These are phyloP conservation scores for Scyliorhinus canicula DNA, from an alignment of 2,797 vertebrate species.

Conservation along the genomic window DNA sequence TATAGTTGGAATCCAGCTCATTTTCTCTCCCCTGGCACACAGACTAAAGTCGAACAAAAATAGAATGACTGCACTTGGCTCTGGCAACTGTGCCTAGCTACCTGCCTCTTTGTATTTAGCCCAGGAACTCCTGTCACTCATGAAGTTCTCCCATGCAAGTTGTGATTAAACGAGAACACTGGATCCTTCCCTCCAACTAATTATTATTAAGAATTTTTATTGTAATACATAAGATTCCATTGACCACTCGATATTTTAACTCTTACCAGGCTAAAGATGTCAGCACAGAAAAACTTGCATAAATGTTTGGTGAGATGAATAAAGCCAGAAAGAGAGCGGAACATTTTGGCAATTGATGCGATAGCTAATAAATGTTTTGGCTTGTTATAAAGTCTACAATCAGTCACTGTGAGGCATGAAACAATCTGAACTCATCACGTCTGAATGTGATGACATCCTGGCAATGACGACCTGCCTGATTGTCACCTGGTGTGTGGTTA, in stretches of 20 bases:
- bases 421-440: neutral
- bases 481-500: neutral
- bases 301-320: slow-evolving; percentile 15
- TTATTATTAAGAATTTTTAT: neutral
- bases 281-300: neutral
- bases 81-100: neutral
- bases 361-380: slow-evolving; percentile 10
- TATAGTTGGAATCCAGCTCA: neutral
- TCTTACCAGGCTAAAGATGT: neutral
- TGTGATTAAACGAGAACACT: neutral
- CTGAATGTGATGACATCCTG: neutral
- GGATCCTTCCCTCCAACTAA: neutral
- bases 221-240: neutral
- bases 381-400: neutral
- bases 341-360: neutral
- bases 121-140: neutral
- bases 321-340: neutral
- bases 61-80: neutral
- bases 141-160: too few species aligned
- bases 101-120: neutral
- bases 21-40: neutral
- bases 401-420: neutral
- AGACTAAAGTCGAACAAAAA: neutral
- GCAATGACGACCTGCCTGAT: neutral
- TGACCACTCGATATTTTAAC: neutral